phyloP scores from a whole-genome alignment of 1,140 invertebrate species.

The Drosophila eugracilis region DNA sequence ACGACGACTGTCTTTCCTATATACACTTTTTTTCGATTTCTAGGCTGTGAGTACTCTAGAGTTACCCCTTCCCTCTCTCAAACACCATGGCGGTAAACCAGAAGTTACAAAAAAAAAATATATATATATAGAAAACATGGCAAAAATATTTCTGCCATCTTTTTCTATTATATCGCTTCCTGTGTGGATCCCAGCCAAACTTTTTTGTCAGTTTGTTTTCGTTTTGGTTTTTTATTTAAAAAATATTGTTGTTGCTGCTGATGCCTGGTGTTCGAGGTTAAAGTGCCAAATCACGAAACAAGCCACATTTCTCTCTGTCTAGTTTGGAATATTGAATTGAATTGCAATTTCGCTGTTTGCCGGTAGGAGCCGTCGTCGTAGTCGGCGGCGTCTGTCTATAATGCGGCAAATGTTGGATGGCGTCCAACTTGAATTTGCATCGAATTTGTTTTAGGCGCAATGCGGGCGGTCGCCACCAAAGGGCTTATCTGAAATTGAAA shows the following conservation, averaged over 20 bases:
- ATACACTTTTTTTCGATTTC: slow-evolving; percentile 60
- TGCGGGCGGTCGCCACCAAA: slow-evolving; percentile 59
- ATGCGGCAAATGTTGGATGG: slow-evolving; percentile 77
- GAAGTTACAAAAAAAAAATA: slow-evolving; percentile 16
- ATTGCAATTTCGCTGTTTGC: slow-evolving; percentile 62
- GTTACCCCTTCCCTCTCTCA: too few species aligned
- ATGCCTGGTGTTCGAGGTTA: slow-evolving; percentile 68
- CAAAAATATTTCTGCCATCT: slow-evolving; percentile 74
- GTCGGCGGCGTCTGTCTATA: slow-evolving; percentile 48
- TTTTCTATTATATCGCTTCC: slow-evolving; percentile 82
- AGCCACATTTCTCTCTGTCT: slow-evolving; percentile 47
- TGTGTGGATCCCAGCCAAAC: slow-evolving; percentile 62
- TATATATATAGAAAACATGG: slow-evolving; percentile 10
- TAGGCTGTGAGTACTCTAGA: slow-evolving; percentile 38
- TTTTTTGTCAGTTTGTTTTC: slow-evolving; percentile 54
- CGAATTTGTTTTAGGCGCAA: slow-evolving; percentile 71
- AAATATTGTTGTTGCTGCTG: slow-evolving; percentile 21
- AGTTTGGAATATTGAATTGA: slow-evolving; percentile 71
- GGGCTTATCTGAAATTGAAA: slow-evolving; percentile 77
- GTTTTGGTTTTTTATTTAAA: slow-evolving; percentile 27
- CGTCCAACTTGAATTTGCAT: slow-evolving; percentile 77
- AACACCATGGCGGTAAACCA: slow-evolving; percentile 42
- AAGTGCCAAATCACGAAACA: slow-evolving; percentile 75
- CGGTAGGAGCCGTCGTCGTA: too few species aligned
- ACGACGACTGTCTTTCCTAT: slow-evolving; percentile 55